Evolutionary conservation across 2,113 vertebrate species (phyloP), one percentile per base, ranked within the genome.

Genomic region (Dolichallabes microphthalmus): DNA sequence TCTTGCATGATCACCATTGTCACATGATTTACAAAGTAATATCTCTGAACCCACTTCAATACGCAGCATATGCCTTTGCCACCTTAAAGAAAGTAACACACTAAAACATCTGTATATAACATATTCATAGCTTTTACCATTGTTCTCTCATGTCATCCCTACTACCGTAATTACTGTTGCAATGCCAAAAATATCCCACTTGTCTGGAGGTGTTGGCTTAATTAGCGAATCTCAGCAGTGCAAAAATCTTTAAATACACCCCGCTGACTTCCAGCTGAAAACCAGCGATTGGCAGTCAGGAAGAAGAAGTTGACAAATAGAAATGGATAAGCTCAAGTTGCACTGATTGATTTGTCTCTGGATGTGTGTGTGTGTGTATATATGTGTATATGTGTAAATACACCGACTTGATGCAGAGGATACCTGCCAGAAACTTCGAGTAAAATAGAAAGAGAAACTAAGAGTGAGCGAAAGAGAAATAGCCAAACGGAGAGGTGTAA

Each of bases 341-440:
- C 85, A 81, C n/a, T 86, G 79, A 80, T 82, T 81, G 55, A 76
- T 82, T 14, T 39, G 30, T 82, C 69, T 82, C 69, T 39, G 50
- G 30, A 53, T 55, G 58, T 7, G 15, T 22, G 15, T 68, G 39
- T 12, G 61, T 35, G 15, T 61, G 30, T 35, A 45, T 61, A 20
- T 35, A 45, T 35, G 45, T n/a, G 52, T 61, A 77, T 8, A 4
- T 32, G 1, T 82, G 39, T 71, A 22, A 80, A 60, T 30, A 20
- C 39, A 69, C 14, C 61, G n/a, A 74, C 25, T 22, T 35, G 17
- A 22, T 25, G 0, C 0, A 1, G 0, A 71, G n/a, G 8, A 39
- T 0, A 58, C 27, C n/a, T 0, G 0, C 66, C 35, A 35, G 55
- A 52, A 74, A 45, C 4, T 50, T 39, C 39, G 32, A 61, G 20